A percentile compares a stretch with the other conserved stretches of the same genome.
Conservation (phyloP, 2,888 invertebrate genomes). For the Cylloceria caligata region DNA sequence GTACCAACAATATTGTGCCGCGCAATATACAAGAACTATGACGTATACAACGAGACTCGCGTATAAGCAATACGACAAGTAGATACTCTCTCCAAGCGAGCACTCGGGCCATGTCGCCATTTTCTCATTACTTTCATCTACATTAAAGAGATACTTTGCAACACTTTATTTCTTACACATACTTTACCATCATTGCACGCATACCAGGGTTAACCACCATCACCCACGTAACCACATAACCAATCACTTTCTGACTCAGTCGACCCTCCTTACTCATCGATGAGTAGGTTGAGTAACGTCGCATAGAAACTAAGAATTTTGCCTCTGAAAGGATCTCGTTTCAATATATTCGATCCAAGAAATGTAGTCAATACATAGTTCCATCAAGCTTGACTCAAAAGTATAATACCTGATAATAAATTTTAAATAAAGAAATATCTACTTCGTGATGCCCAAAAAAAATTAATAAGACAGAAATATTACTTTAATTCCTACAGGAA, state of each 20-base stretch:
- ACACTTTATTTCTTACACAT: slow-evolving; percentile 41
- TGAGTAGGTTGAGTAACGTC: neutral
- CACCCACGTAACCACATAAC: neutral
- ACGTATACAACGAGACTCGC: slow-evolving; percentile 16
- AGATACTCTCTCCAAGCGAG: slow-evolving; percentile 34
- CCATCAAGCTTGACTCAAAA: too few relatives aligned
- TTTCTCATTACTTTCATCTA: slow-evolving; percentile 44
- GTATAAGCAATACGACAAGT: slow-evolving; percentile 34
- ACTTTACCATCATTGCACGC: slow-evolving; percentile 16
- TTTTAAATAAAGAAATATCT: too few relatives aligned
- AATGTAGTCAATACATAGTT: neutral
- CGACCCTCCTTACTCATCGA: slow-evolving; percentile 6
- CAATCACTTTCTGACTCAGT: neutral
- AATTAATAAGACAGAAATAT: too few relatives aligned
- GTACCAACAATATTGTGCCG: slow-evolving; percentile 14
- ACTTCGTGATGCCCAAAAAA: too few relatives aligned
- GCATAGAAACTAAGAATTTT: neutral
- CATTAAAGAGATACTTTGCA: neutral
- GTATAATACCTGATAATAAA: too few relatives aligned
- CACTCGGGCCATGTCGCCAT: slow-evolving; percentile 34
- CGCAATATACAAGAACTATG: slow-evolving; percentile 5
- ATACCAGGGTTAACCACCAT: neutral
- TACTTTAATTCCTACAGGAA: too few relatives aligned
- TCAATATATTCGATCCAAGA: neutral
- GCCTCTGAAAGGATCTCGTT: neutral